Evolutionary conservation across 2,113 vertebrate genomes (phyloP).

Genomic region (Spea multiplicata): DNA sequence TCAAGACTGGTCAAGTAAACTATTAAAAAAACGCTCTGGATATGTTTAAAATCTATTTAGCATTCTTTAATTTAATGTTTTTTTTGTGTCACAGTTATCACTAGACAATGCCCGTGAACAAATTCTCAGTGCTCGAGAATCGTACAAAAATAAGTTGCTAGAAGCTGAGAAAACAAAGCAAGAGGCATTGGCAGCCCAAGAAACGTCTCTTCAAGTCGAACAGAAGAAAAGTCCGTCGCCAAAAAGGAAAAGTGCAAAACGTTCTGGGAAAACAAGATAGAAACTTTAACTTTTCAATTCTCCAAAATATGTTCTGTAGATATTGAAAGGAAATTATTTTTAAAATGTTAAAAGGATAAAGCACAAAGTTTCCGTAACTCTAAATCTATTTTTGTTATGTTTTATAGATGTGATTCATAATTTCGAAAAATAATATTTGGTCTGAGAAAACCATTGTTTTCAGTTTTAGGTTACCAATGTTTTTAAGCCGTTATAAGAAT

Average conservation of each 20-base stretch:
- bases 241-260: constrained; percentile 59
- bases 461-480: too few species aligned
- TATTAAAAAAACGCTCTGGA: too few species aligned
- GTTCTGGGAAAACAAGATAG: constrained; percentile 68
- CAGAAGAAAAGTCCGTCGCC: constrained; percentile 52
- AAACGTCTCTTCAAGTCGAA: constrained; percentile 54
- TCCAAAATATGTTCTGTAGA: too few species aligned
- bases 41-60: not conserved
- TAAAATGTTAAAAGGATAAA: too few species aligned
- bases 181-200: constrained; percentile 59
- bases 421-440: too few species aligned
- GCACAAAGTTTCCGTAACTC: too few species aligned
- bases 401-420: too few species aligned
- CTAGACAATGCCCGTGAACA: constrained; percentile 64
- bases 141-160: constrained; percentile 63
- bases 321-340: too few species aligned
- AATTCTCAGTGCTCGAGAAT: constrained; percentile 62
- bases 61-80: constrained; percentile 49
- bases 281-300: not conserved
- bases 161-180: constrained; percentile 59
- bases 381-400: too few species aligned
- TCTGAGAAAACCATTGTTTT: too few species aligned
- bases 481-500: too few species aligned
- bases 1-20: too few species aligned
- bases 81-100: constrained; percentile 56